phyloP scores from a whole-genome alignment of 1,140 invertebrate species.

The Cotesia typhae region DNA sequence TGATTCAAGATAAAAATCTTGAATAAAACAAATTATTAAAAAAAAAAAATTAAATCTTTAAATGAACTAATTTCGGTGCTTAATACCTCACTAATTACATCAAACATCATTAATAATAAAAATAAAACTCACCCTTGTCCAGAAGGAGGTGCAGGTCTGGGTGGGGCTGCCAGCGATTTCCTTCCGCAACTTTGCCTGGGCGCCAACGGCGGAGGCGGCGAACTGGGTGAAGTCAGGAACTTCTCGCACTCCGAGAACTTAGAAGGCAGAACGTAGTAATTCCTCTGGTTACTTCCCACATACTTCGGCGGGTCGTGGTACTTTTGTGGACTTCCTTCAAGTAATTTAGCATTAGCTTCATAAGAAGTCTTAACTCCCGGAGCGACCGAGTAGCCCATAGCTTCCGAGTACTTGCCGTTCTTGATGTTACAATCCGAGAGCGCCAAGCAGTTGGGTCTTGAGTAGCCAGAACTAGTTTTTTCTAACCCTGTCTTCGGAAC shows the following conservation, averaged over 20 bases:
- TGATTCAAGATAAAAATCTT: too few species aligned
- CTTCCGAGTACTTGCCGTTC: constrained; percentile 42
- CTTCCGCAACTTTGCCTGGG: constrained; percentile 55
- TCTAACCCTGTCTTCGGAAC: constrained; percentile 48
- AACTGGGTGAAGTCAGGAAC: constrained; percentile 44
- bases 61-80: too few species aligned
- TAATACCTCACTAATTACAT: too few species aligned
- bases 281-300: constrained; percentile 39
- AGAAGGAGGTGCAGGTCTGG: constrained; percentile 58
- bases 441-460: constrained; percentile 46
- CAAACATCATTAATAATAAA: background rate
- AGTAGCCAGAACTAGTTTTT: constrained; percentile 32
- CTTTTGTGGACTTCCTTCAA: constrained; percentile 49
- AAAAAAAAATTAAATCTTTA: too few species aligned
- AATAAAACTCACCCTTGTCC: constrained; percentile 54
- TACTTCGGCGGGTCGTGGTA: constrained; percentile 56
- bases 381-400: constrained; percentile 43
- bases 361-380: constrained; percentile 51
- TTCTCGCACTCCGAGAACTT: constrained; percentile 50
- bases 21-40: too few species aligned
- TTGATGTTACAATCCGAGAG: constrained; percentile 39
- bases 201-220: constrained; percentile 58
- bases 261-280: constrained; percentile 50
- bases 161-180: constrained; percentile 60
- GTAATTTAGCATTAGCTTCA: constrained; percentile 51